Base-by-base conservation (phyloP, 2,888 invertebrate species). In the Metacarcinus magister region DNA sequence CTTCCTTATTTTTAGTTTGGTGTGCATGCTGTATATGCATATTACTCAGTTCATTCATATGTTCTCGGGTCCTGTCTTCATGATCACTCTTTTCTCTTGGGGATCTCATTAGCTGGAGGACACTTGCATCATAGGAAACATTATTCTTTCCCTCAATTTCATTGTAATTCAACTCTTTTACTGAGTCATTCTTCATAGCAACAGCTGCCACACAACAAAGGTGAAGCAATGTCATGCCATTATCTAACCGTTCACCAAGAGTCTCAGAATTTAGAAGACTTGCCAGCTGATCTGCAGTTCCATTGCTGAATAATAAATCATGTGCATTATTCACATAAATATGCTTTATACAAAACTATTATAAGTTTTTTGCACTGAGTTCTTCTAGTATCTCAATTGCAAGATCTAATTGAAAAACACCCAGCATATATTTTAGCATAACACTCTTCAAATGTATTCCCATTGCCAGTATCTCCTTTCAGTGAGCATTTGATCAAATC, bases 211-310 rank as follows among this genome's bases (percentile, higher is more conserved):
- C 28, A 48, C 96, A 96, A 92, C 96, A 96, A 4, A 96, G 90
- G 91, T 96, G 96, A 48, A 96, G 93, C 0, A 96, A 90, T 43
- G 96, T 96, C 94, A 95, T 44, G 28, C 96, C 96, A 92, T 95
- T 96, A 54, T 94, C 94, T 87, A 94, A 43, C 32, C 95, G 87
- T 43, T 96, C 96, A 87, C 95, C 90, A 60, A 94, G 39, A 28
- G 94, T 93, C 87, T 96, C 96, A 54, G 96, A 82, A 75, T 67
- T 94, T 8, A 96, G 90, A 39, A 93, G 82, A 91, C 32, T 93
- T 44, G 94, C 48, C 48, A 95, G 82, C 10, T 94, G 92, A 39
- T 96, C 94, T 95, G 91, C 91, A 46, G 96, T 92, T 82, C 94
- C 93, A 87, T 95, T 90, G 44, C 95, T 96, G 39, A 82, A 43